phyloP scores from a whole-genome alignment of 2,888 invertebrate genomes.

The Tribolium freemani region DNA sequence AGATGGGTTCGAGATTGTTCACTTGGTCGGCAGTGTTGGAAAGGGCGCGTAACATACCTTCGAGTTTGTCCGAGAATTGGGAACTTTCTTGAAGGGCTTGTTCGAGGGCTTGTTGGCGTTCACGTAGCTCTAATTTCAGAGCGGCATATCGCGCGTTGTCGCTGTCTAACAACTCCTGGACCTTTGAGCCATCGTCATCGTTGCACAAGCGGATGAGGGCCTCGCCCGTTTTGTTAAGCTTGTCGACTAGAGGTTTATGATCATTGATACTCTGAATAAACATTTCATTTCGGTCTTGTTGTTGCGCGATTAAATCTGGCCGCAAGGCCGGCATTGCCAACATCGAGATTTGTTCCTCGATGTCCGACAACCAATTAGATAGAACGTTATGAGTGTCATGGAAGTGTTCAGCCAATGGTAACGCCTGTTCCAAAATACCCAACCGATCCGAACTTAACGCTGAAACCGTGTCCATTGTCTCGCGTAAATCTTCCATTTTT shows the following conservation, averaged over 20 bases:
- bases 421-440: constrained; percentile 92
- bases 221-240: constrained; percentile 95
- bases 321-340: constrained; percentile 92
- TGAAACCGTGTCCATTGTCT: constrained; percentile 92
- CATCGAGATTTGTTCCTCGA: constrained; percentile 92
- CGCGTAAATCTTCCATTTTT: constrained; percentile 92
- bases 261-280: constrained; percentile 93
- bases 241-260: constrained; percentile 95
- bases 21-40: constrained; percentile 89
- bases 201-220: constrained; percentile 89
- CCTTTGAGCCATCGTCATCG: constrained; percentile 88
- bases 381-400: constrained; percentile 94
- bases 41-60: constrained; percentile 95
- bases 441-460: constrained; percentile 91
- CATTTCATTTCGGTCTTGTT: constrained; percentile 95
- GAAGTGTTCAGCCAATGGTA: constrained; percentile 96
- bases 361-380: constrained; percentile 90
- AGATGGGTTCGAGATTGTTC: constrained; percentile 91
- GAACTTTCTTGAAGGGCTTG: constrained; percentile 94
- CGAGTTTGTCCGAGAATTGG: constrained; percentile 95
- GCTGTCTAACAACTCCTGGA: constrained; percentile 89
- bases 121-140: constrained; percentile 84
- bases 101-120: constrained; percentile 92
- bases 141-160: constrained; percentile 92
- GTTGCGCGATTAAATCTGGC: constrained; percentile 92